phyloP scores from a whole-genome alignment of 2,113 vertebrate species.

The Tenrec ecaudatus region DNA sequence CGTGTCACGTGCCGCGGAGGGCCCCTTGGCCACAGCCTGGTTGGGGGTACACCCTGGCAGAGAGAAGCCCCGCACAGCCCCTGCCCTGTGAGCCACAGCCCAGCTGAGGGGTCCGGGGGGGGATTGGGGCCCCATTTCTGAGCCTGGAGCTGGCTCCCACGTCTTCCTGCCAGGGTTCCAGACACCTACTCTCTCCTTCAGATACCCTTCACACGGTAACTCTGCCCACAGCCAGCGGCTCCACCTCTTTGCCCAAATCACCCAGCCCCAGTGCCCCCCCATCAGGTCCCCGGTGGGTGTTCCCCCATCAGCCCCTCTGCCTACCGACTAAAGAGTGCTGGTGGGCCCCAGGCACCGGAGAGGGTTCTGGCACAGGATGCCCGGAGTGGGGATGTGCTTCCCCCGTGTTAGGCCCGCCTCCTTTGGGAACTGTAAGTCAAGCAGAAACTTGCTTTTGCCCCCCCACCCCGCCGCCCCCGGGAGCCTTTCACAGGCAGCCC shows the following conservation, averaged over 20 bases:
- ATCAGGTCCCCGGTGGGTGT: neutral
- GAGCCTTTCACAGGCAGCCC: neutral
- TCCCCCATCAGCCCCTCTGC: neutral
- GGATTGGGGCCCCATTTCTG: neutral
- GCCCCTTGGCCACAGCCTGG: neutral
- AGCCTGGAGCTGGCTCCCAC: neutral
- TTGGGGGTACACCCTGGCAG: neutral
- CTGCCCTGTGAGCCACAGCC: too few species aligned
- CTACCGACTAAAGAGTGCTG: neutral
- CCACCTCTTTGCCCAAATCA: neutral
- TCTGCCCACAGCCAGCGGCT: neutral
- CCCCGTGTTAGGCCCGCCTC: neutral
- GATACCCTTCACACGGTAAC: neutral
- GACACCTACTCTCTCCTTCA: neutral
- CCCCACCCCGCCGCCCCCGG: neutral
- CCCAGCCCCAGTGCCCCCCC: neutral
- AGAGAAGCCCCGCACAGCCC: neutral
- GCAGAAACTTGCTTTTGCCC: neutral
- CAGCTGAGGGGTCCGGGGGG: neutral
- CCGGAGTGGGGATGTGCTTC: neutral
- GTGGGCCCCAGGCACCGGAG: neutral
- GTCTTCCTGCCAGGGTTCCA: neutral
- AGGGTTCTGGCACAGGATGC: neutral
- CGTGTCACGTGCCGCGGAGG: neutral
- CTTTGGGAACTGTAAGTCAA: neutral